Percentiles rank a stretch among this genome's conserved stretches.
Conservation (phyloP, 2,797 vertebrate genomes). For the Florisuga fusca region DNA sequence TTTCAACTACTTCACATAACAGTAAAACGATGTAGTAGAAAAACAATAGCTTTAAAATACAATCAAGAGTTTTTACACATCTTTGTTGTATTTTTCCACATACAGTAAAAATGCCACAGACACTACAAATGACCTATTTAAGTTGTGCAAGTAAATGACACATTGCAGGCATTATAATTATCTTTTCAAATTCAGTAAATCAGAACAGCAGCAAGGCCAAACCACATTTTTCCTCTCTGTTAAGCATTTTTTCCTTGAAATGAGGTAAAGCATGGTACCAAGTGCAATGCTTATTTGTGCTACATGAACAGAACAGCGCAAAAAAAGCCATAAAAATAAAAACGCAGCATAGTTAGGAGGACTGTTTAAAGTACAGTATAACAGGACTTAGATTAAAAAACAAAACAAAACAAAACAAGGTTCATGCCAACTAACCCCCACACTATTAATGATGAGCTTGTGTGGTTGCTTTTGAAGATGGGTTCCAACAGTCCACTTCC, state of each 20-base stretch:
- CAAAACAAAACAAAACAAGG: slow-evolving; percentile 25
- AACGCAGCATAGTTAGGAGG: slow-evolving; percentile 82
- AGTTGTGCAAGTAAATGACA: slow-evolving; percentile 80
- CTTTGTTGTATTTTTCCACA: slow-evolving; percentile 71
- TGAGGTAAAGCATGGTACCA: slow-evolving; percentile 96
- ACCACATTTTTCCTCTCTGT: slow-evolving; percentile 81
- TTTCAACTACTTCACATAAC: slow-evolving; percentile 76
- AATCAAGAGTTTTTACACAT: slow-evolving; percentile 73
- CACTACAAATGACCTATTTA: slow-evolving; percentile 78
- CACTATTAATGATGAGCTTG: slow-evolving; percentile 27
- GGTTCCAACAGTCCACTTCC: slow-evolving; percentile 55
- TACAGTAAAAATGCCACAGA: slow-evolving; percentile 81
- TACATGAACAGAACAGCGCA: slow-evolving; percentile 86
- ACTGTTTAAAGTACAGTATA: slow-evolving; percentile 73
- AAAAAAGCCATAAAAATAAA: slow-evolving; percentile 77
- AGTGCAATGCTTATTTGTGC: slow-evolving; percentile 96
- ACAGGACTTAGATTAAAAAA: slow-evolving; percentile 52
- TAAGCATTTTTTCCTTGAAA: slow-evolving; percentile 85
- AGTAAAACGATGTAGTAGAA: slow-evolving; percentile 72
- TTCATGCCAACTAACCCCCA: slow-evolving; percentile 72
- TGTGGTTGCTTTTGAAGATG: slow-evolving; percentile 68
- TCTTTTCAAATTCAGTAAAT: slow-evolving; percentile 83
- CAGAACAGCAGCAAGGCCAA: slow-evolving; percentile 90
- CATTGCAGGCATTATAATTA: slow-evolving; percentile 83
- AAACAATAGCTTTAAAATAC: slow-evolving; percentile 74